phyloP scores from a whole-genome alignment of 2,113 vertebrate genomes.

The Stegostoma tigrinum region DNA sequence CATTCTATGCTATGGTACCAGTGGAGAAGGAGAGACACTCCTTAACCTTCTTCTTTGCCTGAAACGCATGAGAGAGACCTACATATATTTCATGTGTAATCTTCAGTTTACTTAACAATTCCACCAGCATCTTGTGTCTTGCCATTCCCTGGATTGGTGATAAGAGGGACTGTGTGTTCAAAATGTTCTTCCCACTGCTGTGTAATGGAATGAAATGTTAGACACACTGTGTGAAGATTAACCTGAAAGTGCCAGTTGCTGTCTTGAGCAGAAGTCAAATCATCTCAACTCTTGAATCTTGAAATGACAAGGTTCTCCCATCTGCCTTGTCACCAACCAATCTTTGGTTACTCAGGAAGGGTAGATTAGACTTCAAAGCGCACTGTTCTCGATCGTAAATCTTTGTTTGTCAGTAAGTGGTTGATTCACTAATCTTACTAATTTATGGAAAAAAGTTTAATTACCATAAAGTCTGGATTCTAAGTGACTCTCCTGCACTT shows the following conservation, averaged over 20 bases:
- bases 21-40: conserved; percentile 8
- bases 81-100: not conserved
- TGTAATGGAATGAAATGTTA: not conserved
- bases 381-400: not conserved
- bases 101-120: not conserved
- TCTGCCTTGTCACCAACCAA: not conserved
- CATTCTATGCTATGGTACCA: not conserved
- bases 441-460: not conserved
- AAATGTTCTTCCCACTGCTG: not conserved
- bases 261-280: not conserved
- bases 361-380: not conserved
- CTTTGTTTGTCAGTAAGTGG: not conserved
- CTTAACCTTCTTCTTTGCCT: not conserved
- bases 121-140: conserved; percentile 18
- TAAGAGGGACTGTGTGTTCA: not conserved
- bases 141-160: not conserved
- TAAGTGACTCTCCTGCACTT: not conserved
- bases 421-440: conserved; percentile 14
- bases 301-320: not conserved
- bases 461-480: not conserved
- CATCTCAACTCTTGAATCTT: not conserved
- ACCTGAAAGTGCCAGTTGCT: not conserved
- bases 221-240: not conserved
- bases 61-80: not conserved
- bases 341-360: not conserved